These are phyloP conservation scores for Keiferia lycopersicella DNA, from an alignment of 2,888 invertebrate genomes.

Conservation along the genomic window DNA sequence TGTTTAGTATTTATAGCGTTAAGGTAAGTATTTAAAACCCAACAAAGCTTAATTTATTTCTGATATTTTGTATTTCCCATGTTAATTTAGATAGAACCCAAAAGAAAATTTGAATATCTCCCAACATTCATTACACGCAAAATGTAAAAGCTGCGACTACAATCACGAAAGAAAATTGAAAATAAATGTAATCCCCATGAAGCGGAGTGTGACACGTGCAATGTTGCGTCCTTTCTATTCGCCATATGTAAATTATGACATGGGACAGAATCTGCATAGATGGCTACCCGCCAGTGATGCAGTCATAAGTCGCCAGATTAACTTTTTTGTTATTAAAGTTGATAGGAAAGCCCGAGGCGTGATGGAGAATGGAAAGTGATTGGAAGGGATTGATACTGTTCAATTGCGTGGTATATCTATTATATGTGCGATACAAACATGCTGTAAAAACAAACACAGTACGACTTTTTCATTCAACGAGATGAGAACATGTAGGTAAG, in stretches of 20 bases:
- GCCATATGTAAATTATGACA: conserved; percentile 56
- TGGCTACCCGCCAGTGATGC: conserved; percentile 21
- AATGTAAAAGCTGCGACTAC: conserved; percentile 23
- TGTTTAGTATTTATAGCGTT: not conserved
- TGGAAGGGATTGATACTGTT: conserved; percentile 16
- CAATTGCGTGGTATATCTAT: not conserved
- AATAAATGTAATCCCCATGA: conserved; percentile 71
- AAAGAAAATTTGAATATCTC: conserved; percentile 16
- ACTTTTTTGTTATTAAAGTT: conserved; percentile 23
- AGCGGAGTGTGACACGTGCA: conserved; percentile 56
- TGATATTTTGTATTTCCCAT: conserved; percentile 1
- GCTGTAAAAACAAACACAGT: not conserved
- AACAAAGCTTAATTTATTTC: not conserved
- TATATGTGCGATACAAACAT: not conserved
- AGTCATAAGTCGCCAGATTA: conserved; percentile 22
- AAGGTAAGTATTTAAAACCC: not conserved
- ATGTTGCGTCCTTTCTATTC: conserved; percentile 40
- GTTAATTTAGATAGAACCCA: not conserved
- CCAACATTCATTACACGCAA: conserved; percentile 12
- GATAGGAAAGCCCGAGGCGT: conserved; percentile 16
- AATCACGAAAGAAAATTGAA: conserved; percentile 53
- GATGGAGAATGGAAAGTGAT: conserved; percentile 24
- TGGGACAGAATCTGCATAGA: conserved; percentile 48
- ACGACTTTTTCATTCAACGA: no score
- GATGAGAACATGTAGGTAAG: no score